Conservation (phyloP, 2,797 vertebrate species). For the Falco peregrinus region DNA sequence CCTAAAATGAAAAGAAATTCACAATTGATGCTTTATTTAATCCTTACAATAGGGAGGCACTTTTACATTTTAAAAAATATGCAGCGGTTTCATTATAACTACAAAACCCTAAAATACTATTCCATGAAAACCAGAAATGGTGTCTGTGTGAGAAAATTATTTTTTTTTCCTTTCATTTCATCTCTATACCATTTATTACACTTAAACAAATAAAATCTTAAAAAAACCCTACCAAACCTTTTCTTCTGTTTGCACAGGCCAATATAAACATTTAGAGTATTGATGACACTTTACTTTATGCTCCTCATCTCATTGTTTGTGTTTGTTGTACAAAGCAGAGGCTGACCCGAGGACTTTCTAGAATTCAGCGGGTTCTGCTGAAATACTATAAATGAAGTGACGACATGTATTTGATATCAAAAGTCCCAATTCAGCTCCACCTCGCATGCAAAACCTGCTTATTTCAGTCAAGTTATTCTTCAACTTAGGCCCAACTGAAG, state of each 20-base stretch:
- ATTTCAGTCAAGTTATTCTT: not conserved
- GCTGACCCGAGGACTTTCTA: not conserved
- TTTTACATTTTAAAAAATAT: constrained; percentile 24
- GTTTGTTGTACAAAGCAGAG: not conserved
- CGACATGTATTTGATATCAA: not conserved
- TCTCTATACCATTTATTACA: not conserved
- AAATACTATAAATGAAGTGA: not conserved
- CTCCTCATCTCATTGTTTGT: not conserved
- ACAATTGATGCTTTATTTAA: constrained; percentile 47
- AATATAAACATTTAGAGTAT: not conserved
- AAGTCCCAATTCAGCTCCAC: not conserved
- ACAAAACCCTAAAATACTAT: not conserved
- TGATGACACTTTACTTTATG: not conserved
- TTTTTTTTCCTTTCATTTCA: not conserved
- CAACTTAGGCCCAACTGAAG: not conserved
- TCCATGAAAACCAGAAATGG: constrained; percentile 8
- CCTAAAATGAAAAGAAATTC: constrained; percentile 33
- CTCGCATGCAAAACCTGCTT: not conserved
- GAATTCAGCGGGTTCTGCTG: not conserved
- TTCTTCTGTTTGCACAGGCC: not conserved
- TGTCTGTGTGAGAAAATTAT: not conserved
- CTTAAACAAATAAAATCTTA: not conserved
- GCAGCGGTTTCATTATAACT: constrained; percentile 6
- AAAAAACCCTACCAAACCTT: not conserved
- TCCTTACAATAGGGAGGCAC: constrained; percentile 55